phyloP scores from a whole-genome alignment of 2,113 vertebrate species.

The human (Homo sapiens) region GRCh38 chr6:126264001-126264500 shows the following conservation, averaged over 20 bases:
- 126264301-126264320: not conserved
- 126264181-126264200: not conserved
- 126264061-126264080: not conserved
- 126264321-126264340: not conserved
- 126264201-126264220: not conserved
- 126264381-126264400: not conserved
- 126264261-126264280: not conserved
- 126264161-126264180: not conserved
- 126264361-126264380: not conserved
- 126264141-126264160: not conserved
- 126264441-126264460: not conserved
- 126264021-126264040: not conserved
- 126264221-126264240: not conserved
- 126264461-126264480: not conserved
- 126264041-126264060: not conserved
- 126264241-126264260: not conserved
- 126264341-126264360: not conserved
- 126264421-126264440: not conserved
- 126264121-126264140: constrained; percentile 21
- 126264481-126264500: not conserved
- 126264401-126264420: not conserved
- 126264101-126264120: not conserved
- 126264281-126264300: constrained; percentile 1
- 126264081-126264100: not conserved
- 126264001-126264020: constrained; percentile 16